These are phyloP conservation scores for Bradypodion ventrale DNA, from an alignment of 2,797 vertebrate species.

Conservation along the genomic window DNA sequence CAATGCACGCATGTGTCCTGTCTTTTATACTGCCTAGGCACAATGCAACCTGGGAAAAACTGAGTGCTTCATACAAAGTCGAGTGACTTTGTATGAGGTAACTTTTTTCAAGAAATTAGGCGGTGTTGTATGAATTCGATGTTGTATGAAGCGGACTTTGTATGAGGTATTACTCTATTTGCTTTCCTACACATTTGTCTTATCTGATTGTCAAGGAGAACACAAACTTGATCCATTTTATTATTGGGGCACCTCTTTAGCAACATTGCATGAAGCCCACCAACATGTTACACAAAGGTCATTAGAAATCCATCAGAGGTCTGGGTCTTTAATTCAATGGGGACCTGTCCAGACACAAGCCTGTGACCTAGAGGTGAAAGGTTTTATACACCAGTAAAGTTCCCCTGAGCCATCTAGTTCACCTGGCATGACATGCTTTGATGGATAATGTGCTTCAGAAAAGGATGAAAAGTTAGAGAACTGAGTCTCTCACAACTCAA, in stretches of 20 bases:
- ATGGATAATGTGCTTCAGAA: slow-evolving; percentile 22
- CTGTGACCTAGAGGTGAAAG: slow-evolving; percentile 14
- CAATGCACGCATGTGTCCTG: no score
- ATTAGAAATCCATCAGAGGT: neutral
- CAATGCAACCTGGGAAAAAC: no score
- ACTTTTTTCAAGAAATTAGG: no score
- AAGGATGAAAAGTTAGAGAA: slow-evolving; percentile 13
- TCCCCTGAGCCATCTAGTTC: neutral
- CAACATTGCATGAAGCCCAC: slow-evolving; percentile 19
- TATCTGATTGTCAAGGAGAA: slow-evolving; percentile 19
- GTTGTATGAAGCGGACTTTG: no score
- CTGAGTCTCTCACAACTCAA: neutral
- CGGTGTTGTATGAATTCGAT: no score
- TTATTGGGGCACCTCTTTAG: neutral
- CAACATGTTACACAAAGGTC: neutral
- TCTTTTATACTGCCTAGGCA: no score
- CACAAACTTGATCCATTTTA: slow-evolving; percentile 8
- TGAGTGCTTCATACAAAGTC: no score
- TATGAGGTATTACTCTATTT: no score
- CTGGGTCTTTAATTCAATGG: slow-evolving; percentile 15
- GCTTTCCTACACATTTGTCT: neutral
- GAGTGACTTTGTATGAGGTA: no score
- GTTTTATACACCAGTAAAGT: slow-evolving; percentile 24
- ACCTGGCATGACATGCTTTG: slow-evolving; percentile 4
- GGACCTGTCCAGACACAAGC: slow-evolving; percentile 9